Base-by-base conservation (phyloP, 2,797 vertebrate species). In the Sciurus vulgaris region DNA sequence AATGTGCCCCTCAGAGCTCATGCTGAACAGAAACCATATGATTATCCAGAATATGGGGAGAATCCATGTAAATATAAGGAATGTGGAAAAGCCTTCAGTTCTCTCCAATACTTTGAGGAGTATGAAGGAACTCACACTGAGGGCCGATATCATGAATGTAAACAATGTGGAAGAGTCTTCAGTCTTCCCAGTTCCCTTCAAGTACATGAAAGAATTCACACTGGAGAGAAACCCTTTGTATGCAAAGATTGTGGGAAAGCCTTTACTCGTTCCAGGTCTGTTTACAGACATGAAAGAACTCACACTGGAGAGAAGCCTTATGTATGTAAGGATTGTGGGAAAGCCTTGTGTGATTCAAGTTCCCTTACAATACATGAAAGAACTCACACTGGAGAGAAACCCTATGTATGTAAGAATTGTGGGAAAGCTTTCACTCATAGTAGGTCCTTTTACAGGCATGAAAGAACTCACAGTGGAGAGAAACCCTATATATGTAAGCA, bases 401-500 rank as follows among this genome's bases (percentile, higher is more conserved):
- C 93, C 20, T 86, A 59, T 20, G 72, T 49, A 20, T 89, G 67
- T 65, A 88, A 84, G 47, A 47, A 84, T 51, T 79, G 10, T 54
- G 28, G n/a, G 41, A 87, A 70, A 73, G 67, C 26, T n/a, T 81
- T 87, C 38, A 7, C 44, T 47, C 26, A 33, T 89, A 65, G 44
- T 5, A 65, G 92, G 20, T 92, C 90, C 54, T 59, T 96, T 65
- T 89, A 88, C 7, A 92, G 84, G 56, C 93, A 96, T 9, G 41
- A 90, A 83, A 73, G 82, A 20, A 83, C 49, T 69, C 93, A 96
- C 30, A 74, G 70, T 49, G 86, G 85, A 41, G 65, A 95, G 73
- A 96, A 97, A 28, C 85, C 89, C 1, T 96, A 77, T 38, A 86
- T 87, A 28, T 97, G 95, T 56, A 88, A 77, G 5, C 91, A 97